These are phyloP conservation scores for Apamea epomidion DNA, from an alignment of 2,888 invertebrate genomes.

Conservation along the genomic window DNA sequence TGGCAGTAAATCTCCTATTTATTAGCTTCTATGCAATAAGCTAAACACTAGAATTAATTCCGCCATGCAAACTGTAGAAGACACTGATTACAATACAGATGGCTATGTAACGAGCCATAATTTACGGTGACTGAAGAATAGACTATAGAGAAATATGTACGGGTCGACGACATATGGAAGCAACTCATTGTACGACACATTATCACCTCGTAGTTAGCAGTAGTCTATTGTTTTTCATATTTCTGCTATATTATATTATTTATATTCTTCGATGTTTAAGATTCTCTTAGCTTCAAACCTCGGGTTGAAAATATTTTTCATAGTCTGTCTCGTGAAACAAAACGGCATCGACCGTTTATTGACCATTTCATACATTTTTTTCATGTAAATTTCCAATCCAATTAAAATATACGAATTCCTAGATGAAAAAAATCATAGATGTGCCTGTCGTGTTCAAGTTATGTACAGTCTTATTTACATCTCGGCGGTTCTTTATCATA, in stretches of 20 bases:
- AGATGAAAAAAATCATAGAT: neutral
- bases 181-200: slow-evolving; percentile 24
- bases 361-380: neutral
- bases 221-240: slow-evolving; percentile 35
- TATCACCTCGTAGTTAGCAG: slow-evolving; percentile 42
- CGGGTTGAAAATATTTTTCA: neutral
- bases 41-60: slow-evolving; percentile 38
- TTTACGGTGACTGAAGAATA: slow-evolving; percentile 41
- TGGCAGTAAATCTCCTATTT: slow-evolving; percentile 18
- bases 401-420: slow-evolving; percentile 3
- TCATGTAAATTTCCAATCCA: neutral
- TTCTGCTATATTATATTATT: too few species aligned
- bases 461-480: neutral
- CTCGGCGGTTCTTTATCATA: slow-evolving; percentile 22
- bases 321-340: neutral
- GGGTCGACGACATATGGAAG: slow-evolving; percentile 34
- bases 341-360: neutral
- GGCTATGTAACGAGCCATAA: slow-evolving; percentile 30
- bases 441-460: slow-evolving; percentile 9
- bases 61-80: slow-evolving; percentile 18
- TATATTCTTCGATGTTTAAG: slow-evolving; percentile 1
- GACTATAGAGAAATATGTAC: slow-evolving; percentile 14
- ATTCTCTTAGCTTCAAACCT: neutral
- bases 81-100: slow-evolving; percentile 40
- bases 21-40: slow-evolving; percentile 6